Conservation (phyloP, 2,113 vertebrate genomes). For the Chionis minor region DNA sequence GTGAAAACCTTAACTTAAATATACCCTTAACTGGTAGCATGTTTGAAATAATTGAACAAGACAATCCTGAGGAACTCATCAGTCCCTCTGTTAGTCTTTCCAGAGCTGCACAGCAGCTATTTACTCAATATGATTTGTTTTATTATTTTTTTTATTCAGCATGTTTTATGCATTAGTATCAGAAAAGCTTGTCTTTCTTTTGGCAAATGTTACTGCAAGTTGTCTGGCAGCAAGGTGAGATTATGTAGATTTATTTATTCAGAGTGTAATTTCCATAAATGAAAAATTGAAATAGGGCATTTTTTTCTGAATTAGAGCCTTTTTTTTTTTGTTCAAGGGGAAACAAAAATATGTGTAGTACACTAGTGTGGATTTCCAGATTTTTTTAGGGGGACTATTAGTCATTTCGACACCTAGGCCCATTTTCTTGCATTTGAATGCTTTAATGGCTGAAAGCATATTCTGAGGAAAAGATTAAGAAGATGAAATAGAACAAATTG, state of each 20-base stretch:
- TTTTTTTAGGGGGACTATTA: background rate
- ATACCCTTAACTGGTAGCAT: background rate
- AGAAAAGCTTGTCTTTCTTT: constrained; percentile 65
- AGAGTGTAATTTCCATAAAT: constrained; percentile 70
- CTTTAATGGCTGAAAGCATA: constrained; percentile 23
- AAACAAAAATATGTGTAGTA: constrained; percentile 41
- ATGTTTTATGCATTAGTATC: constrained; percentile 70
- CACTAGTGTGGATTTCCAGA: background rate
- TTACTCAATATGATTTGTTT: constrained; percentile 62
- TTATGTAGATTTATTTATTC: constrained; percentile 74
- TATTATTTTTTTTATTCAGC: constrained; percentile 46
- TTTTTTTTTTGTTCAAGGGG: constrained; percentile 43
- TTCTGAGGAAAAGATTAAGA: constrained; percentile 17
- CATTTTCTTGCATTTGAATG: constrained; percentile 31
- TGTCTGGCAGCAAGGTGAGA: constrained; percentile 66
- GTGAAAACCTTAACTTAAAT: constrained; percentile 20
- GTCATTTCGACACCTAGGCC: constrained; percentile 2
- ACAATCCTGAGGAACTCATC: constrained; percentile 28
- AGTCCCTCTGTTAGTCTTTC: constrained; percentile 20
- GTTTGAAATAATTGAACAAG: constrained; percentile 30
- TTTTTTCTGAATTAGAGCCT: constrained; percentile 43
- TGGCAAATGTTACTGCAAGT: constrained; percentile 62
- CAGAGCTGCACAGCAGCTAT: constrained; percentile 31
- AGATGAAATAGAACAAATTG: background rate
- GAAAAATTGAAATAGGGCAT: constrained; percentile 65